A percentile compares a stretch with the other conserved stretches of the same genome.
These are phyloP conservation scores for Cosmia trapezina DNA, from an alignment of 2,888 invertebrate species.

Conservation along the genomic window DNA sequence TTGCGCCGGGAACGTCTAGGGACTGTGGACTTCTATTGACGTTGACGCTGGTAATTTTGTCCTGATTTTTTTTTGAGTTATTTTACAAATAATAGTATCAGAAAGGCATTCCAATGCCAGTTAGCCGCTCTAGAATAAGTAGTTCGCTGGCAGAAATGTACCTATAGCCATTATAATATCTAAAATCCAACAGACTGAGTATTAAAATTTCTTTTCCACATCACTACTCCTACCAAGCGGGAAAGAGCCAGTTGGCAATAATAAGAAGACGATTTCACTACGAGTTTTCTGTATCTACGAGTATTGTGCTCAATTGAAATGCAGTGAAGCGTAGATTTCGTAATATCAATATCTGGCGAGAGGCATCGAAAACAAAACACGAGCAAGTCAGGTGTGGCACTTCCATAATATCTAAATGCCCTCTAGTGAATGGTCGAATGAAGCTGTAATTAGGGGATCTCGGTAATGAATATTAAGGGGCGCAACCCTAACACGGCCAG, in stretches of 20 bases:
- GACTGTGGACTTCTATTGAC: too few species aligned
- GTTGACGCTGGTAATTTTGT: background rate
- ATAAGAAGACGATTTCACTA: conserved; percentile 72
- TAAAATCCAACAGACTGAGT: conserved; percentile 29
- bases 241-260: conserved; percentile 54
- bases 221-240: conserved; percentile 39
- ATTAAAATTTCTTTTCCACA: conserved; percentile 45
- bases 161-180: conserved; percentile 7
- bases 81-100: background rate
- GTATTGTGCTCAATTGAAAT: conserved; percentile 79
- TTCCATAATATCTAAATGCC: conserved; percentile 79
- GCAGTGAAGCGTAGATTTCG: conserved; percentile 75
- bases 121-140: background rate
- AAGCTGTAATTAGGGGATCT: conserved; percentile 85
- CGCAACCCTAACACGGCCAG: conserved; percentile 78
- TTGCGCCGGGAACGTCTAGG: too few species aligned
- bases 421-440: conserved; percentile 76
- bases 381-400: conserved; percentile 85
- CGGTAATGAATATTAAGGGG: conserved; percentile 87
- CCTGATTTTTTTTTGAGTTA: background rate
- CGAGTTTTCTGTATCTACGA: conserved; percentile 70
- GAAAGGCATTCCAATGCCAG: background rate
- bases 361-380: conserved; percentile 81
- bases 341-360: conserved; percentile 86
- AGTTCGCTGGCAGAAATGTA: background rate